Evolutionary conservation across 2,888 invertebrate species (phyloP).

Genomic region (Drosophila demipolita): DNA sequence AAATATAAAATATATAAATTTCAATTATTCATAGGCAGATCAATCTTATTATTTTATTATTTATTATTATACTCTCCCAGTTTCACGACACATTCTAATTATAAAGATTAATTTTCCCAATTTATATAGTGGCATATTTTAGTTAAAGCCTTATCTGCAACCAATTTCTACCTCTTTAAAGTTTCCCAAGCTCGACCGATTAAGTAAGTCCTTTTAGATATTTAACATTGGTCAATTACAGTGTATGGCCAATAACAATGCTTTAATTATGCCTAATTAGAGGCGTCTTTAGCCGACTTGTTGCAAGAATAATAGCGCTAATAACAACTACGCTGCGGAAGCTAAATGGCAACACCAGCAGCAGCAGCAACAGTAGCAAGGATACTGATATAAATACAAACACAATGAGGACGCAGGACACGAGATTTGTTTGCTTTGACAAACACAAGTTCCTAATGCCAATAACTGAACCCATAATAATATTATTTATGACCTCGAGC

Average conservation of each 20-base stretch:
- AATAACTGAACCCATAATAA: constrained; percentile 72
- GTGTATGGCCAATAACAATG: not conserved
- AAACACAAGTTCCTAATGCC: constrained; percentile 65
- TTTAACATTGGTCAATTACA: constrained; percentile 6
- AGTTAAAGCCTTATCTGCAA: not conserved
- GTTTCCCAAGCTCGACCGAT: not conserved
- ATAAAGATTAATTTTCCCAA: no score
- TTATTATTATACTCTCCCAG: not conserved
- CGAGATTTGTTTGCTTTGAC: constrained; percentile 66
- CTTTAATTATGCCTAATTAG: constrained; percentile 61
- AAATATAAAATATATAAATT: not conserved
- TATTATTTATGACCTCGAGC: constrained; percentile 68
- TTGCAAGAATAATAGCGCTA: constrained; percentile 68
- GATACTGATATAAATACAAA: constrained; percentile 34
- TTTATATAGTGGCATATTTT: no score
- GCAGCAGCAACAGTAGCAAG: constrained; percentile 14
- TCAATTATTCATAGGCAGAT: not conserved
- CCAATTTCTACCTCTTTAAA: not conserved
- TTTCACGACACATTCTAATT: not conserved
- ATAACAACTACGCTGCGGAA: constrained; percentile 48
- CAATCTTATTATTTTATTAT: not conserved
- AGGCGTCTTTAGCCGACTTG: constrained; percentile 51
- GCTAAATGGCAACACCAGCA: constrained; percentile 18
- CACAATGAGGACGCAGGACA: constrained; percentile 19
- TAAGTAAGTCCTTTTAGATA: not conserved